Evolutionary conservation across 2,888 invertebrate genomes (phyloP), one percentile per base, ranked within the genome.

Genomic region (Pristionchus japonicus): DNA sequence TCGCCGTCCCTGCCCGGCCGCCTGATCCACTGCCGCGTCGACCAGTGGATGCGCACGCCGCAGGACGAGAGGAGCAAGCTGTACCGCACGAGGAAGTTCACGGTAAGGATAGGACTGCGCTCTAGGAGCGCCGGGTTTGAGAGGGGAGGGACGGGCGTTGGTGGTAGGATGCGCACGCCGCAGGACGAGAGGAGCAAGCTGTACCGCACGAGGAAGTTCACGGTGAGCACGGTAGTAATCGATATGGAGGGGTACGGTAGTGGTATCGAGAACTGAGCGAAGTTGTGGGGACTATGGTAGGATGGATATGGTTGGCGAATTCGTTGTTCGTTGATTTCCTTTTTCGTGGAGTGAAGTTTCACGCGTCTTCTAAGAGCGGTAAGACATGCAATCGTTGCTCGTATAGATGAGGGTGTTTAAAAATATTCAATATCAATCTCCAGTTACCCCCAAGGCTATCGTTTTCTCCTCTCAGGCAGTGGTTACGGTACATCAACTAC

Each of bases 161-260:
- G n/a, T n/a, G n/a, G n/a, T n/a, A n/a, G n/a, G n/a, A n/a, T n/a
- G n/a, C n/a, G 17, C 20, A 83, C 43, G 43, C 43, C 43, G 31
- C 31, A 23, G 31, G 49, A 83, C 34, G 49, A 52, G 31, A 34
- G 1, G 52, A 34, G 31, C 52, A 83, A 20, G 37, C 27, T 15
- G 9, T 83, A 83, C 52, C 23, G 82, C 34, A 20, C 3, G 13
- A 31, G 31, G 4, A 49, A 37, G n/a, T 83, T 83, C 52, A 52
- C 82, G 52, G 82, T 47, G 43, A 13, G 80, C 52, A 77, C 40
- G 77, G 77, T 77, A 77, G 67, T 4, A 64, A 43, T 20, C 70
- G 70, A 34, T 70, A 70, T 15, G 34, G 9, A 20, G 2, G 3
- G 67, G 17, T 20, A 31, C 67, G 27, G 34, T 34, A 27, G 67